Percentiles rank a stretch among this genome's conserved stretches.
Conservation (phyloP, 2,113 vertebrate species). For the Lampris incognitus region DNA sequence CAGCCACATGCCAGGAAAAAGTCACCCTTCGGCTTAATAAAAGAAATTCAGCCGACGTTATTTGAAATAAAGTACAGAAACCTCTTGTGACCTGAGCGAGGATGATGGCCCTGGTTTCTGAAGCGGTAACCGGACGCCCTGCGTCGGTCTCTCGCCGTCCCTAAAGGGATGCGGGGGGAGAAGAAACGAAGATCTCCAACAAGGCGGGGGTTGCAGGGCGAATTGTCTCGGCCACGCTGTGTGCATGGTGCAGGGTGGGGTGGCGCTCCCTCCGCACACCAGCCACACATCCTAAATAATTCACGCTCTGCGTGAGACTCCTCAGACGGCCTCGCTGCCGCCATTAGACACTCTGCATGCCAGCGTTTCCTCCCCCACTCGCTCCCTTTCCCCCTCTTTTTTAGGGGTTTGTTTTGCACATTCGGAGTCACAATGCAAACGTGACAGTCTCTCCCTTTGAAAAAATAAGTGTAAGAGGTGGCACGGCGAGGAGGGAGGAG, state of each 20-base stretch:
- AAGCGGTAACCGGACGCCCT: background rate
- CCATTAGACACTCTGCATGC: constrained; percentile 76
- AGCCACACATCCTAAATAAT: constrained; percentile 80
- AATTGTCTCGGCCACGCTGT: constrained; percentile 56
- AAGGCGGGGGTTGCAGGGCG: constrained; percentile 33
- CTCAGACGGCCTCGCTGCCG: constrained; percentile 73
- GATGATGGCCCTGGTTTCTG: too few species aligned
- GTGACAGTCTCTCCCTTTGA: constrained; percentile 21
- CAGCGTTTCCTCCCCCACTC: constrained; percentile 39
- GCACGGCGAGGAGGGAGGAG: constrained; percentile 5
- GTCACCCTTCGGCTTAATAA: background rate
- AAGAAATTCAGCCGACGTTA: background rate
- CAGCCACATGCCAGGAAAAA: background rate
- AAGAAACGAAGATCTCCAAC: constrained; percentile 58
- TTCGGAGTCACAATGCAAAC: constrained; percentile 34
- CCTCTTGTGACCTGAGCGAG: too few species aligned
- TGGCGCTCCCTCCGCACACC: constrained; percentile 71
- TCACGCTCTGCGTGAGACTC: constrained; percentile 80
- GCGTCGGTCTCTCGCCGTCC: background rate
- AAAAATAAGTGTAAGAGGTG: constrained; percentile 7
- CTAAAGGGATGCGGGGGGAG: constrained; percentile 3
- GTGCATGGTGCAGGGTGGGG: constrained; percentile 54
- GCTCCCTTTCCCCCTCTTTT: constrained; percentile 29
- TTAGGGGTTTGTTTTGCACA: constrained; percentile 53
- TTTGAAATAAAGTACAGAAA: too few species aligned